These are phyloP conservation scores for Amblyornis subalaris DNA, from an alignment of 2,113 vertebrate species.

Conservation along the genomic window DNA sequence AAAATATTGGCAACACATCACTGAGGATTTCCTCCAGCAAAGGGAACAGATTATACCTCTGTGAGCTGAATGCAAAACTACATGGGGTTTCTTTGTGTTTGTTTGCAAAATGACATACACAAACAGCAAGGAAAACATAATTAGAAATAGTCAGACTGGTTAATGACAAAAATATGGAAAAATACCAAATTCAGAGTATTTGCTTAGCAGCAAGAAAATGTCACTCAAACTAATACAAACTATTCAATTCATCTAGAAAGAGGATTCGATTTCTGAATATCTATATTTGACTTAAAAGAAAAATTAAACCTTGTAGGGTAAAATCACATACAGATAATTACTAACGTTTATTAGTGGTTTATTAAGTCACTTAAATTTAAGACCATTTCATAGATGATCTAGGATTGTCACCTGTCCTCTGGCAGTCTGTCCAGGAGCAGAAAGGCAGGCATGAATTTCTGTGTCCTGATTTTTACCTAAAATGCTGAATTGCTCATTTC, in stretches of 20 bases:
- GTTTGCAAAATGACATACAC: neutral
- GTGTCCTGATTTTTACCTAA: neutral
- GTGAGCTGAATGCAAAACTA: conserved; percentile 17
- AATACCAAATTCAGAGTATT: neutral
- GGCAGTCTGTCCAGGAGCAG: neutral
- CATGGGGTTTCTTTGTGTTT: neutral
- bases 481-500: neutral
- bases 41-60: conserved; percentile 16
- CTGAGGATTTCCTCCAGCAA: conserved; percentile 41
- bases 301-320: neutral
- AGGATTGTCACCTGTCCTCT: neutral
- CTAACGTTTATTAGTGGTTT: neutral
- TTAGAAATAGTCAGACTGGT: neutral
- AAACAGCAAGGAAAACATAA: neutral
- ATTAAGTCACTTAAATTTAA: neutral
- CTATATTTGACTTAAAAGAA: neutral
- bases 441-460: neutral
- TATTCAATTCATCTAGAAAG: neutral
- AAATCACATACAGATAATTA: neutral
- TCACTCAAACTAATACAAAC: neutral
- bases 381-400: neutral
- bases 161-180: conserved; percentile 13
- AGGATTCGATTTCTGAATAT: neutral
- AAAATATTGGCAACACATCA: conserved; percentile 46
- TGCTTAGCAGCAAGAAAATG: neutral